Percentiles rank a stretch among this genome's conserved stretches.
phyloP scores from a whole-genome alignment of 2,888 invertebrate genomes.

The Rapana venosa region DNA sequence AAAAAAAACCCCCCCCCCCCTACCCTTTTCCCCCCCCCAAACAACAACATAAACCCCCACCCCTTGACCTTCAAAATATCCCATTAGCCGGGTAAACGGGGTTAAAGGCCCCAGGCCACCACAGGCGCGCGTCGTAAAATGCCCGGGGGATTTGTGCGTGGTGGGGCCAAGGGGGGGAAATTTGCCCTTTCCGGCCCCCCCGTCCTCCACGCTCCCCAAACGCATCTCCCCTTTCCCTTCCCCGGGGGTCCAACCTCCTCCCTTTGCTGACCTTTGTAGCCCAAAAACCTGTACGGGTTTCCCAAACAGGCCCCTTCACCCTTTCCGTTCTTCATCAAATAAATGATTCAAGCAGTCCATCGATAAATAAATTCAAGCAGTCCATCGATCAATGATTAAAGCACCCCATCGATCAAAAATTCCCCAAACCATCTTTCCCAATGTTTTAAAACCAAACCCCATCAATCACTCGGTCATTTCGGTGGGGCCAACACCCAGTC shows the following conservation, averaged over 20 bases:
- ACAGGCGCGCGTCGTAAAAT: conserved; percentile 87
- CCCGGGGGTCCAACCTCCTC: conserved; percentile 44
- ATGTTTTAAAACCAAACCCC: no score
- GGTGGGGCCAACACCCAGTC: no score
- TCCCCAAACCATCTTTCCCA: no score
- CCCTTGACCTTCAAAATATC: conserved; percentile 60
- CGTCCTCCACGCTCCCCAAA: conserved; percentile 66
- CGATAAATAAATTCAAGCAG: no score
- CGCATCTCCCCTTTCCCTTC: conserved; percentile 15
- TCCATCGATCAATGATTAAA: no score
- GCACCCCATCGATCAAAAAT: no score
- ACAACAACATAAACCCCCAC: no score
- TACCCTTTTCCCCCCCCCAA: no score
- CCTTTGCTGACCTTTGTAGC: conserved; percentile 55
- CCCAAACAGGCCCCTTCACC: not conserved
- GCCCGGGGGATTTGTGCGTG: conserved; percentile 77
- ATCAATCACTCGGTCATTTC: no score
- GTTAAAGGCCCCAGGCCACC: conserved; percentile 96
- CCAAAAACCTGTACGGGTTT: conserved; percentile 55
- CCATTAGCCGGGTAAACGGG: conserved; percentile 64
- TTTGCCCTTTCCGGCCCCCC: conserved; percentile 63
- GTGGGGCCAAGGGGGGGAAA: not conserved
- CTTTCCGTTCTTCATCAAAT: no score
- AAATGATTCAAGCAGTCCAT: no score
- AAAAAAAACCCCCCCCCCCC: no score